A percentile compares a stretch with the other conserved stretches of the same genome.
phyloP scores from a whole-genome alignment of 2,888 invertebrate genomes.

The Colletes collaris region DNA sequence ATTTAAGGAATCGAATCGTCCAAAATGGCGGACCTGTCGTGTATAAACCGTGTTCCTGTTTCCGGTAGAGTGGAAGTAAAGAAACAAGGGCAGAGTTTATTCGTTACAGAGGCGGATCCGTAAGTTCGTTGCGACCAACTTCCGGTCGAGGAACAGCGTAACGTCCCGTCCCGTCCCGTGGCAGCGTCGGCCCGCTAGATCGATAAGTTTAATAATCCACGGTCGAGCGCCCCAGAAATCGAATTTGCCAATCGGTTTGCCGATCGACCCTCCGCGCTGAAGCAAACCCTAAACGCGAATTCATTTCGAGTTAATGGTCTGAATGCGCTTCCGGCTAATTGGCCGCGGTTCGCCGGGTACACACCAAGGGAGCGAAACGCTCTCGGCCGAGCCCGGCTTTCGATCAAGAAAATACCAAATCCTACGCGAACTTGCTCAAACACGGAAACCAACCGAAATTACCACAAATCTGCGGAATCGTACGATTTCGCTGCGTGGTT shows the following conservation, averaged over 20 bases:
- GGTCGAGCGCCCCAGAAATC: conserved; percentile 58
- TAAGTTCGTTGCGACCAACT: background rate
- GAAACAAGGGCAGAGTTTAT: background rate
- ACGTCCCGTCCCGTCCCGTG: too few relatives aligned
- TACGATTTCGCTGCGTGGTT: background rate
- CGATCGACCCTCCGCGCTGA: conserved; percentile 42
- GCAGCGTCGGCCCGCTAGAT: conserved; percentile 19
- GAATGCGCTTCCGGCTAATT: conserved; percentile 67
- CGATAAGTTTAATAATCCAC: conserved; percentile 68
- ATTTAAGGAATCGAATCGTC: conserved; percentile 13
- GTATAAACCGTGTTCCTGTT: background rate
- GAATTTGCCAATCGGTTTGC: conserved; percentile 67
- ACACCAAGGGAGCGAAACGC: conserved; percentile 28
- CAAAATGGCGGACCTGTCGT: too few relatives aligned
- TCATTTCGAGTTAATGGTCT: conserved; percentile 72
- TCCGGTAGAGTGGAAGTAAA: background rate
- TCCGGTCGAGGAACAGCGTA: background rate
- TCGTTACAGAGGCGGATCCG: conserved; percentile 10
- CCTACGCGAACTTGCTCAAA: background rate
- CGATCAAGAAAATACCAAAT: conserved; percentile 46
- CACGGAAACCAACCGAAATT: conserved; percentile 5
- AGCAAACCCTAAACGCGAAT: conserved; percentile 66
- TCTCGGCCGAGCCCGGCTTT: conserved; percentile 22
- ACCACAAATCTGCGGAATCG: background rate
- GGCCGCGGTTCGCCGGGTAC: conserved; percentile 56